Base-by-base conservation (phyloP, 2,113 vertebrate genomes). In the Alethe diademata region DNA sequence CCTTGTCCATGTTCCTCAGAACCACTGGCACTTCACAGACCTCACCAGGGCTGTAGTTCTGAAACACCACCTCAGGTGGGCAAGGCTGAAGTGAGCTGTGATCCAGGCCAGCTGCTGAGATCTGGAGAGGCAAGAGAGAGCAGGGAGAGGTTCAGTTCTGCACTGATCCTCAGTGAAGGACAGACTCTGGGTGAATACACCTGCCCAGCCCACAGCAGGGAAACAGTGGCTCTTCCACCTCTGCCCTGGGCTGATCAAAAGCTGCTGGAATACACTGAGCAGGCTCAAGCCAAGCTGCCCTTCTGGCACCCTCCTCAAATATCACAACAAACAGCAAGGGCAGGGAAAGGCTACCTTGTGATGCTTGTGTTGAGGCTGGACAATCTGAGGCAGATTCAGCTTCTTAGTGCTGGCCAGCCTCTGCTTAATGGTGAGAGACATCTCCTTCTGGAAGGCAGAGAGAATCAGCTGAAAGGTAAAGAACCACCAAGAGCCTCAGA, bases 51-150 rank as follows among this genome's bases (percentile, higher is more conserved):
- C 61, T 43, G 8, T 98, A 99, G 94, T 97, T 99, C 97, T 99
- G 98, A 95, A 99, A 99, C 33, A 99, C 76, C 82, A 99, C 96
- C 97, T 99, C 98, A 20, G 98, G 98, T 2, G 99, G 99, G 91
- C 97, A 98, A 5, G 98, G 98, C 95, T 99, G 98, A 90, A 99
- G 98, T 73, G 98, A 90, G 18, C 97, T 78, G 90, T 98, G 98
- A 47, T 98, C 98, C 72, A 97, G 29, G 74, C 98, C 97, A 74
- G 97, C 91, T 24, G 88, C 71, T 5, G 98, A 98, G 91, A 97
- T 84, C 99, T 99, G 87, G 40, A 60, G 78, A 94, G 31, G 57
- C n/a, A 90, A 66, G 84, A 70, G n/a, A 67, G 66, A 82, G 57
- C 45, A 82, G 61, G 54, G 54, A 67, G 47, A 82, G 61, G 61